Base-by-base conservation (phyloP, 2,888 invertebrate species). In the Suillia variegata region DNA sequence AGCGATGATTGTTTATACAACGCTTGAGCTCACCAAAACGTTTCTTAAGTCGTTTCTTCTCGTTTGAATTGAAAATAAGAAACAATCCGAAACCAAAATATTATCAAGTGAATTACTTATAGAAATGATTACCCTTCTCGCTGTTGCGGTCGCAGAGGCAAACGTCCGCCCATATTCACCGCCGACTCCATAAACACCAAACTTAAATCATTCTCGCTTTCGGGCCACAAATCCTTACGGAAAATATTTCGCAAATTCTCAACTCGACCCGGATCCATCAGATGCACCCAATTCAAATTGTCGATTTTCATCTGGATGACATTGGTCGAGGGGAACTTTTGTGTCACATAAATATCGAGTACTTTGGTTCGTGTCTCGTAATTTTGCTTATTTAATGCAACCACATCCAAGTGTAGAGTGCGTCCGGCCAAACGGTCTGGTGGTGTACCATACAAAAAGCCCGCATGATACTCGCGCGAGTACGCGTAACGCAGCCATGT, bases 301-400 rank as follows among this genome's bases (percentile, higher is more conserved):
- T 94, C 91, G 51, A 96, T 92, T 82, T 95, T 95, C 73, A 96
- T 83, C 76, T 93, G 91, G 4, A 94, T 89, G 72, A 94, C 89
- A 75, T 90, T 88, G 47, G 86, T 87, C 0, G 92, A 88, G 63
- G 88, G 86, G 66, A 86, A 87, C 73, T 91, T 92, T 15, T 87
- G 85, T 2, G 85, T 83, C 13, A 94, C 85, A 55, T 85, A 85
- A 58, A 93, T 83, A 0, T 87, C 84, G 8, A 93, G 77, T 0
- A 87, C 81, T 42, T 86, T 84, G 18, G 86, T 85, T 1, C 89
- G 84, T 0, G 92, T 92, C 73, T 93, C 90, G 77, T 91, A 94
- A 52, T 88, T 91, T 71, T 88, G 87, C 5, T 88, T 87, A 79
- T 93, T 92, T 48, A 93, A 75, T 0, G 90, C 93, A 21, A 93